A percentile compares a stretch with the other conserved stretches of the same genome.
phyloP scores from a whole-genome alignment of 2,888 invertebrate species.

The Tryphoninae sp. region DNA sequence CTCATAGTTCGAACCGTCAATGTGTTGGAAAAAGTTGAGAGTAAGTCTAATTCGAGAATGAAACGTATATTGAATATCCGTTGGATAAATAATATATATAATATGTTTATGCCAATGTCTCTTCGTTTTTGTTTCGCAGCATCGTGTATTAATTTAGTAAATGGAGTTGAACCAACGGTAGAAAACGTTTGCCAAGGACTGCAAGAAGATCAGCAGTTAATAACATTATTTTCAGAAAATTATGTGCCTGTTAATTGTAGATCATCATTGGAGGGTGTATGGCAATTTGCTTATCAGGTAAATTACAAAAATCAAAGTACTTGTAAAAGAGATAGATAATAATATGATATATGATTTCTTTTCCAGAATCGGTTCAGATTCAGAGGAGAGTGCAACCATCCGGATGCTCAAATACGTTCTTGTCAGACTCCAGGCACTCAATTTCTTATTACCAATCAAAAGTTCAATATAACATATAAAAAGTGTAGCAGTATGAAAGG shows the following conservation, averaged over 20 bases:
- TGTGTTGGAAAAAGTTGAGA: conserved; percentile 93
- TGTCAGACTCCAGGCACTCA: conserved; percentile 98
- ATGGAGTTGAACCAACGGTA: conserved; percentile 86
- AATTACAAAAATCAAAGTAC: not conserved
- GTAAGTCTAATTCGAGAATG: conserved; percentile 81
- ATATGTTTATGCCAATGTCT: not conserved
- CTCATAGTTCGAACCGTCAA: conserved; percentile 93
- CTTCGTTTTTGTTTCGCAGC: conserved; percentile 81
- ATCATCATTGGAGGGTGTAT: conserved; percentile 96
- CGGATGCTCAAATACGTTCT: conserved; percentile 94
- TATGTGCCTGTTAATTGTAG: conserved; percentile 95
- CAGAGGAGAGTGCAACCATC: conserved; percentile 94
- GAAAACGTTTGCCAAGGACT: conserved; percentile 89
- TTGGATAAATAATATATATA: conserved; percentile 1
- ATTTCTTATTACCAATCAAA: conserved; percentile 97
- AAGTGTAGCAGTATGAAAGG: conserved; percentile 94
- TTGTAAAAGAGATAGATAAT: not conserved
- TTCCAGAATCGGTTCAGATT: conserved; percentile 91
- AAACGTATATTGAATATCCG: not conserved
- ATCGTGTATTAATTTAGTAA: conserved; percentile 88
- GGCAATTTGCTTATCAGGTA: conserved; percentile 95
- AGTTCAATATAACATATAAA: conserved; percentile 96
- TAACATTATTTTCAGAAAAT: conserved; percentile 94
- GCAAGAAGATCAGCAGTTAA: conserved; percentile 89
- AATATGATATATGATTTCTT: not conserved